A percentile compares a stretch with the other conserved stretches of the same genome.
These are phyloP conservation scores for Eilema griseolum DNA, from an alignment of 2,888 invertebrate species.

Conservation along the genomic window DNA sequence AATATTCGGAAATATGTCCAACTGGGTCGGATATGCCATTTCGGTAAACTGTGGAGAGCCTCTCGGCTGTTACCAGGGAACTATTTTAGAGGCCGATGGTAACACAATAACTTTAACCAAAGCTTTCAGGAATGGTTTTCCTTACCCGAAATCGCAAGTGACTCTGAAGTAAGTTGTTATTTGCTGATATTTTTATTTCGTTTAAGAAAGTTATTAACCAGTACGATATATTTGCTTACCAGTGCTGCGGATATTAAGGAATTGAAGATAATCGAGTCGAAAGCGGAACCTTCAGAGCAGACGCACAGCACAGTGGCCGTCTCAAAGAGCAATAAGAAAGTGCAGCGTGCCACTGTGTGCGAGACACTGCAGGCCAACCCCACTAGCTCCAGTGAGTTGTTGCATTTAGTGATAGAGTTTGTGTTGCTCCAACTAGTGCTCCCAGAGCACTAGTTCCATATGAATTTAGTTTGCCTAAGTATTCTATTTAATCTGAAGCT, in stretches of 20 bases:
- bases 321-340: conserved; percentile 68
- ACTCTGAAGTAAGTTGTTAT: conserved; percentile 76
- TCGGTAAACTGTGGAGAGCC: conserved; percentile 93
- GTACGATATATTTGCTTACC: conserved; percentile 43
- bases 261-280: conserved; percentile 91
- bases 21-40: conserved; percentile 93
- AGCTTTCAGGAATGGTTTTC: conserved; percentile 93
- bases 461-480: neutral
- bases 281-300: conserved; percentile 73
- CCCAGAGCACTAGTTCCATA: neutral
- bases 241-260: conserved; percentile 92
- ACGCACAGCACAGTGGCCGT: conserved; percentile 79
- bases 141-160: conserved; percentile 82
- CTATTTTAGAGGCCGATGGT: conserved; percentile 91
- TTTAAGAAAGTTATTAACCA: neutral
- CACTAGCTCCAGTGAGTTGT: conserved; percentile 59
- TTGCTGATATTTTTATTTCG: neutral
- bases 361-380: conserved; percentile 77
- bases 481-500: too few relatives aligned
- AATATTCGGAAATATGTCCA: conserved; percentile 74
- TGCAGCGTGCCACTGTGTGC: conserved; percentile 73
- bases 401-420: neutral
- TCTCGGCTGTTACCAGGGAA: conserved; percentile 93
- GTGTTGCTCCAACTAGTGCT: neutral
- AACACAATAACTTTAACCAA: conserved; percentile 91